Evolutionary conservation across 2,113 vertebrate species (phyloP).

Genomic region (Pteruthius melanotis): DNA sequence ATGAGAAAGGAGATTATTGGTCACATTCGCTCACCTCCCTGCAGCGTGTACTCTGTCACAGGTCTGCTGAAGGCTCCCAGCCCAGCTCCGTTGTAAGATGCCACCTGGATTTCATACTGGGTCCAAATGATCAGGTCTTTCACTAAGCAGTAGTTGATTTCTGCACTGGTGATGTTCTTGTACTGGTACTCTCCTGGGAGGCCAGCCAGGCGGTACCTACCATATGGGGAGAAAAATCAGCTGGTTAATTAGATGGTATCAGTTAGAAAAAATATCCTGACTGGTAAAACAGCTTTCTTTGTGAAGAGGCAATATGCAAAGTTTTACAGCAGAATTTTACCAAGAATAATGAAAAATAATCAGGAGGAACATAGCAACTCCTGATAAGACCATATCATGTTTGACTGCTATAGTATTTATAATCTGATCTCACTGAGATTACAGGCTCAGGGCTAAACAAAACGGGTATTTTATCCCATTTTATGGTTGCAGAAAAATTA

Average conservation of each 20-base stretch:
- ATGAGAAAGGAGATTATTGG: fast-evolving
- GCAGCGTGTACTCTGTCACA: constrained; percentile 89
- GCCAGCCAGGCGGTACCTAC: constrained; percentile 91
- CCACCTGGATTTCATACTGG: constrained; percentile 97
- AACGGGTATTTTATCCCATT: background rate
- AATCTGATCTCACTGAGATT: constrained; percentile 1
- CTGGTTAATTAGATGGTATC: background rate
- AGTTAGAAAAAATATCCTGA: background rate
- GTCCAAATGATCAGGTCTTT: constrained; percentile 97
- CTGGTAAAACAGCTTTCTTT: background rate
- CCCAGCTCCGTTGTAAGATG: constrained; percentile 90
- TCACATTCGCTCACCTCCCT: constrained; percentile 84
- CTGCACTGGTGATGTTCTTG: constrained; percentile 92
- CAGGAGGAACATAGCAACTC: background rate
- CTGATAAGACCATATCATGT: background rate
- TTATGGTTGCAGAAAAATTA: constrained; percentile 30
- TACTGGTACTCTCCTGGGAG: constrained; percentile 92
- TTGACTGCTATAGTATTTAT: background rate
- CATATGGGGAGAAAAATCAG: background rate
- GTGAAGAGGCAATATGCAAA: background rate
- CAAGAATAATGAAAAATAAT: background rate
- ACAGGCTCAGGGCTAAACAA: constrained; percentile 1
- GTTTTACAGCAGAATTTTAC: background rate
- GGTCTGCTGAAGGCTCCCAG: constrained; percentile 89
- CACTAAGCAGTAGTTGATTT: constrained; percentile 94